Percentiles rank a stretch among this genome's conserved stretches.
Evolutionary conservation across 2,113 vertebrate genomes (phyloP).

Genomic region (Eudyptes chrysolophus): DNA sequence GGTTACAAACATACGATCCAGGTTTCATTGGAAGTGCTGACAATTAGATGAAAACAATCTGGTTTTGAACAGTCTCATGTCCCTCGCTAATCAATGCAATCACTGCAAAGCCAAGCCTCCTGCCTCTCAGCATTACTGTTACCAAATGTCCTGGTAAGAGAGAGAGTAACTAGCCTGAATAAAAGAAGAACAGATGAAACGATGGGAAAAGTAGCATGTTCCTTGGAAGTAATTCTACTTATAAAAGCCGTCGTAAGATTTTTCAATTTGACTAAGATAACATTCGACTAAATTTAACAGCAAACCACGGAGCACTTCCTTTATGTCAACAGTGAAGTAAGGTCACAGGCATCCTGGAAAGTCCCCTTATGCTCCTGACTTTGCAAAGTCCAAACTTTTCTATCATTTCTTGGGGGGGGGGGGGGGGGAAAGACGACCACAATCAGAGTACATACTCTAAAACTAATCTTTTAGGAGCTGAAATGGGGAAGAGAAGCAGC

Average conservation of each 20-base stretch:
- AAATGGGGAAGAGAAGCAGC: neutral
- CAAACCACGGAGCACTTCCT: neutral
- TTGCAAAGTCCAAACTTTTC: neutral
- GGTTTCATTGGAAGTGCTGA: neutral
- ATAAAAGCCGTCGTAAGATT: neutral
- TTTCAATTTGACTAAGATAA: slow-evolving; percentile 2
- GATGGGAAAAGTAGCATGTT: neutral
- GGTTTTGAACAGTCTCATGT: neutral
- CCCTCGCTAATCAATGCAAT: neutral
- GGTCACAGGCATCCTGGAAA: slow-evolving; percentile 18
- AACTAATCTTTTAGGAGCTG: neutral
- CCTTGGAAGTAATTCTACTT: slow-evolving; percentile 13
- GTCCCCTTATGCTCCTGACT: neutral
- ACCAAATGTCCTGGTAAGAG: neutral
- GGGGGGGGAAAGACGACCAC: neutral
- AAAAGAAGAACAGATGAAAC: neutral
- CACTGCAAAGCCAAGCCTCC: neutral
- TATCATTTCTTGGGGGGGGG: neutral
- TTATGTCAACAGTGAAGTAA: slow-evolving; percentile 6
- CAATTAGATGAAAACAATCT: neutral
- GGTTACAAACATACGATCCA: neutral
- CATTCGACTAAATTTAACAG: slow-evolving; percentile 35
- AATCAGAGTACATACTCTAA: neutral
- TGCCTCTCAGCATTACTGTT: neutral
- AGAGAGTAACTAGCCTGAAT: neutral